Evolutionary conservation across 2,888 invertebrate species (phyloP), one percentile per base, ranked within the genome.

Genomic region (Rhingia campestris): DNA sequence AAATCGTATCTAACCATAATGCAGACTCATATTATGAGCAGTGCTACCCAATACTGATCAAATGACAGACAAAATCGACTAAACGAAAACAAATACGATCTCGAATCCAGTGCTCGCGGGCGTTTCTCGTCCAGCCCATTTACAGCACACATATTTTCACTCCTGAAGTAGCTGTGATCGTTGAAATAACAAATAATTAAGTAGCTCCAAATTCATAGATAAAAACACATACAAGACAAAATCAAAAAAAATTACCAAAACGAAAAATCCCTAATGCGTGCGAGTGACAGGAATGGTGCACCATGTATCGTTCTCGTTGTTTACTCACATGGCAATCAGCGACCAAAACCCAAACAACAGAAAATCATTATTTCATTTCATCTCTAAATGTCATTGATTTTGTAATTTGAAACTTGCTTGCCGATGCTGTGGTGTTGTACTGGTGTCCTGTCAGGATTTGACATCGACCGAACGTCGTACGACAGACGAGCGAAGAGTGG

Each of bases 251-350:
- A 74, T 73, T 69, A 79, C 54, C 58, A 64, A 84, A 77, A 67
- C 45, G 54, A 82, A 53, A 43, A 63, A 67, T 35, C 58, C 56
- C 30, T 6, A 43, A 22, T 53, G 43, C 43, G 43, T 14, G 39
- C 45, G n/a, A n/a, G 35, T 12, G 10, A 33, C 14, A 10, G 6
- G 7, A 32, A 5, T 35, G 56, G 75, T 63, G 72, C 54, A 73
- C 72, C 59, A 49, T 39, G 59, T 66, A 58, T 63, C 32, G 4
- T 64, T 64, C 69, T 49, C 35, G 45, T 73, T 84, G 84, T 84
- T 84, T 84, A 84, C 84, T 80, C 84, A 84, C 74, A 84, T 84
- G 84, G 84, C 80, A 80, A 84, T 84, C 84, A 84, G 61, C 84
- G 80, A 80, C 43, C 80, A 53, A 53, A 66, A 84, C 64, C 80